Evolutionary conservation across 2,888 invertebrate genomes (phyloP).

Genomic region (Eupithecia dodoneata): DNA sequence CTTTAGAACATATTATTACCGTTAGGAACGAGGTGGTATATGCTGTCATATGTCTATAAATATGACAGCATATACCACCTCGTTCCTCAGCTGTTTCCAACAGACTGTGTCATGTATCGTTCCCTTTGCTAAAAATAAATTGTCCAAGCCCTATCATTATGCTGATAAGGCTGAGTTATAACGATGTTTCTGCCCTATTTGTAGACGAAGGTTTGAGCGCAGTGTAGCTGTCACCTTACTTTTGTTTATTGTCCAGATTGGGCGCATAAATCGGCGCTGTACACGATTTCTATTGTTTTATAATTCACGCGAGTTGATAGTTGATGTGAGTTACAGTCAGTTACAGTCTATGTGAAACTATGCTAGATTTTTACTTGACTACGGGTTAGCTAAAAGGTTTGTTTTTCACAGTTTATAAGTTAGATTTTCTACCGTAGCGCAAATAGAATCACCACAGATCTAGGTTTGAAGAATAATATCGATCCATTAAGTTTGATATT

Average conservation of each 20-base stretch:
- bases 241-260: slow-evolving; percentile 40
- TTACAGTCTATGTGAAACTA: neutral
- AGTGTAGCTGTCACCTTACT: slow-evolving; percentile 39
- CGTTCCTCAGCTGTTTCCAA: neutral
- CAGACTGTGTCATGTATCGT: slow-evolving; percentile 44
- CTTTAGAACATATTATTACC: neutral
- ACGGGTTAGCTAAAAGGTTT: neutral
- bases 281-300: slow-evolving; percentile 37
- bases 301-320: slow-evolving; percentile 14
- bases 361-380: neutral
- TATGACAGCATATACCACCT: neutral
- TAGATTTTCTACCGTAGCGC: neutral
- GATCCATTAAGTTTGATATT: neutral
- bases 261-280: slow-evolving; percentile 29
- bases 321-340: slow-evolving; percentile 5
- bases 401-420: neutral
- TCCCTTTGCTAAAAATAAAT: slow-evolving; percentile 65
- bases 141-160: slow-evolving; percentile 49
- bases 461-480: neutral
- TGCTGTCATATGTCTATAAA: too few relatives aligned
- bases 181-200: slow-evolving; percentile 54
- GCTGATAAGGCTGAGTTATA: slow-evolving; percentile 68
- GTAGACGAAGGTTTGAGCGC: slow-evolving; percentile 41
- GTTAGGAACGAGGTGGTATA: too few relatives aligned
- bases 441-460: neutral